These are phyloP conservation scores for Drosophila mojavensis DNA, from an alignment of 1,140 invertebrate genomes.

Conservation along the genomic window DNA sequence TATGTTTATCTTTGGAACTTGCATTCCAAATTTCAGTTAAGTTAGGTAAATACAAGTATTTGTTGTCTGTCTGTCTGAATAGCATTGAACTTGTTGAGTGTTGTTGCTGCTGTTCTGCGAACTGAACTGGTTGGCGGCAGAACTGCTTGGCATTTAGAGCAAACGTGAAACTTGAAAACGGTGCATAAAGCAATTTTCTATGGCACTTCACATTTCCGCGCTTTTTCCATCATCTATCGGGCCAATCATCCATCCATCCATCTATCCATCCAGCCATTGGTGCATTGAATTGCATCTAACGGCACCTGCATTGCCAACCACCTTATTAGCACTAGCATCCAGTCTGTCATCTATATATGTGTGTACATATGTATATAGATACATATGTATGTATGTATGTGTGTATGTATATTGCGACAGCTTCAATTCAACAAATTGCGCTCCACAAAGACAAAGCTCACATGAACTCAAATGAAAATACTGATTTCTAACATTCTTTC, in stretches of 20 bases:
- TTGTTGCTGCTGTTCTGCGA: constrained; percentile 16
- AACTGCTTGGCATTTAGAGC: constrained; percentile 65
- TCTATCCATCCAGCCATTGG: constrained; percentile 18
- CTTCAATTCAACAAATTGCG: constrained; percentile 2
- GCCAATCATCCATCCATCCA: constrained; percentile 42
- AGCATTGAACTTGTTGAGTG: constrained; percentile 67
- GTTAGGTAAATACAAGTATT: constrained; percentile 1
- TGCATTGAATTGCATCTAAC: constrained; percentile 59
- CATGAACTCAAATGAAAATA: background rate
- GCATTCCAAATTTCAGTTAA: constrained; percentile 15
- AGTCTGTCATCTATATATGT: constrained; percentile 9
- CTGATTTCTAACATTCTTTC: too few species aligned
- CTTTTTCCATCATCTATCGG: constrained; percentile 49
- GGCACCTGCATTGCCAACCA: constrained; percentile 64
- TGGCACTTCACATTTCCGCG: constrained; percentile 63
- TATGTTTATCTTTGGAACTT: constrained; percentile 50
- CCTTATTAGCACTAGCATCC: constrained; percentile 49
- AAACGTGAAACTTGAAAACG: constrained; percentile 58
- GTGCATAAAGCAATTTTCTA: constrained; percentile 78
- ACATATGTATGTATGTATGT: background rate
- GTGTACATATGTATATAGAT: background rate
- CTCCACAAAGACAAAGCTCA: background rate
- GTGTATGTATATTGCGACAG: constrained; percentile 4
- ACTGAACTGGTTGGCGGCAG: constrained; percentile 51
- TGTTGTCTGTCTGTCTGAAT: constrained; percentile 12